Evolutionary conservation across 2,888 invertebrate species (phyloP).

Genomic region (Lasioglossum morio): DNA sequence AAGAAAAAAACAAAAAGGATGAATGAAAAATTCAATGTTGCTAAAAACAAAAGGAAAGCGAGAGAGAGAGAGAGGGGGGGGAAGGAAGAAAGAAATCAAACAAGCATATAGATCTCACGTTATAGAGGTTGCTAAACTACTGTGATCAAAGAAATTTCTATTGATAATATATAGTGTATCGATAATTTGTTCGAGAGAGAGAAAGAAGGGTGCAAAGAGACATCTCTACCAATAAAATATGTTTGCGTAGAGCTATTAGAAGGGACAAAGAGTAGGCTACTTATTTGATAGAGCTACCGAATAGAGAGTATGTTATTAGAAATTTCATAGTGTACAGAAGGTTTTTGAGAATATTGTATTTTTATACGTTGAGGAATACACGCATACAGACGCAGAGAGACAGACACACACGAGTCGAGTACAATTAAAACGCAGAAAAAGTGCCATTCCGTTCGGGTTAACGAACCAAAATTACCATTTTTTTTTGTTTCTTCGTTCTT

Average conservation of each 20-base stretch:
- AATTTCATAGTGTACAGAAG: slow-evolving; percentile 75
- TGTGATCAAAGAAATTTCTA: slow-evolving; percentile 70
- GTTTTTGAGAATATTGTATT: slow-evolving; percentile 75
- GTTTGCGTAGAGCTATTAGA: slow-evolving; percentile 65
- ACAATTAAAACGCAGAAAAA: slow-evolving; percentile 74
- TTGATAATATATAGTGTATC: slow-evolving; percentile 57
- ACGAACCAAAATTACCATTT: slow-evolving; percentile 73
- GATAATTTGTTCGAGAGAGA: slow-evolving; percentile 43
- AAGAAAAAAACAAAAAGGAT: slow-evolving; percentile 7
- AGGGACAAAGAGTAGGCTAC: slow-evolving; percentile 58
- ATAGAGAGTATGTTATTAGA: slow-evolving; percentile 71
- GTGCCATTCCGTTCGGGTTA: slow-evolving; percentile 81
- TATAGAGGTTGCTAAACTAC: slow-evolving; percentile 76
- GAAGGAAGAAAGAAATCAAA: slow-evolving; percentile 28
- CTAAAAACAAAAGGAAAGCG: neutral
- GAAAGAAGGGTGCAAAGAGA: slow-evolving; percentile 30
- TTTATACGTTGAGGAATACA: slow-evolving; percentile 73
- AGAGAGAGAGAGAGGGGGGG: neutral
- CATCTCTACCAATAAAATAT: slow-evolving; percentile 61
- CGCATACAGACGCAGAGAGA: slow-evolving; percentile 12
- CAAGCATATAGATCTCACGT: slow-evolving; percentile 80
- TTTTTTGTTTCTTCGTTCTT: neutral
- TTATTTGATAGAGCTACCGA: slow-evolving; percentile 71
- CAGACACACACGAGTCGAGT: slow-evolving; percentile 9
- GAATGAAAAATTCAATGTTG: neutral